Percentiles rank a stretch among this genome's conserved stretches.
Evolutionary conservation across 2,113 vertebrate genomes (phyloP).

Genomic region (Bubo bubo): DNA sequence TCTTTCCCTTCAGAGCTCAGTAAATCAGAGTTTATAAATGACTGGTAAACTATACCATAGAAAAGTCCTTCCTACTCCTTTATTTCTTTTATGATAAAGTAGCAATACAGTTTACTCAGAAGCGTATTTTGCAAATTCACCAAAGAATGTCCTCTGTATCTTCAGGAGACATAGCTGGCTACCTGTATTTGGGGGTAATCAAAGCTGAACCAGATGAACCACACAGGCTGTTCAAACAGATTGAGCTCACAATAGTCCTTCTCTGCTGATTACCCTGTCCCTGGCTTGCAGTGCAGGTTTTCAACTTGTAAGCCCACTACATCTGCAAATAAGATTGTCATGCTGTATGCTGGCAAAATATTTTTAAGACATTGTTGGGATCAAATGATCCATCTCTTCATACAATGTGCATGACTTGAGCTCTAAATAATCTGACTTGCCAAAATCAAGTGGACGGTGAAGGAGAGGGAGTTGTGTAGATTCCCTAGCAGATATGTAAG

Average conservation of each 20-base stretch:
- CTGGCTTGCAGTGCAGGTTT: neutral
- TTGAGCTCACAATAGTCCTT: neutral
- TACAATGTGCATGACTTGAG: neutral
- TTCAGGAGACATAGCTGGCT: neutral
- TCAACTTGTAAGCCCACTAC: neutral
- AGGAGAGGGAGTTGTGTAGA: neutral
- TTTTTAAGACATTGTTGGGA: neutral
- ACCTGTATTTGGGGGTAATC: constrained; percentile 3
- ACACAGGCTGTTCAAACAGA: constrained; percentile 17
- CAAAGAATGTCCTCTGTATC: neutral
- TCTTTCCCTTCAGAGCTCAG: neutral
- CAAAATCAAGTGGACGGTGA: neutral
- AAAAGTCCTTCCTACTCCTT: neutral
- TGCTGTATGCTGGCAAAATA: neutral
- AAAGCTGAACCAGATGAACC: neutral
- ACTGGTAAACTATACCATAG: neutral
- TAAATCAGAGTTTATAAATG: constrained; percentile 24
- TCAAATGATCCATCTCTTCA: neutral
- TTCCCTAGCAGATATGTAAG: neutral
- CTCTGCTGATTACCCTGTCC: neutral
- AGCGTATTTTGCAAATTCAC: constrained; percentile 26
- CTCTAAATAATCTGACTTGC: neutral
- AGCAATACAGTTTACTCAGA: neutral
- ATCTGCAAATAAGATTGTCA: neutral
- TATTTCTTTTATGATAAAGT: neutral